phyloP scores from a whole-genome alignment of 2,113 vertebrate species.

The Psittacara wagleri region DNA sequence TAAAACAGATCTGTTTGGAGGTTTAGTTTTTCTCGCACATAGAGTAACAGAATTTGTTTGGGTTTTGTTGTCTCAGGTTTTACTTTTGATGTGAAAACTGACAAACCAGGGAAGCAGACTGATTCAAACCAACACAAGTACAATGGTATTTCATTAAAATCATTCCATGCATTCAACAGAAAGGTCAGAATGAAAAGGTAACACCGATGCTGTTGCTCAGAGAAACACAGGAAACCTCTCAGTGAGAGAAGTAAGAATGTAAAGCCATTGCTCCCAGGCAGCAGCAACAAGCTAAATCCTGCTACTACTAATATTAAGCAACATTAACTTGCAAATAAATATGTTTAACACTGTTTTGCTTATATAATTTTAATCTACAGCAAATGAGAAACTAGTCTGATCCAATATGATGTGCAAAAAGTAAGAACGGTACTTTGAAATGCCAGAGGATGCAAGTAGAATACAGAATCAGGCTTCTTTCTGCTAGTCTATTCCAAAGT shows the following conservation, averaged over 20 bases:
- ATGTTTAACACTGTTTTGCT: fast-evolving
- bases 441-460: background rate
- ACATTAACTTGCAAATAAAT: background rate
- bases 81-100: background rate
- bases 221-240: background rate
- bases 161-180: fast-evolving
- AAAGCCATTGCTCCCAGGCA: background rate
- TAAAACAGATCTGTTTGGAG: too few species aligned
- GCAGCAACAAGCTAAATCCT: background rate
- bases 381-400: background rate
- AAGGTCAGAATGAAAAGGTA: background rate
- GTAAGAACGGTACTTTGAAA: fast-evolving
- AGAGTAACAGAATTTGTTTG: too few species aligned
- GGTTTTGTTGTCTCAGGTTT: background rate
- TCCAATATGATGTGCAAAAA: fast-evolving
- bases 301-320: background rate
- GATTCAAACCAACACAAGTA: background rate
- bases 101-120: background rate
- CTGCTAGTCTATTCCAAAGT: fast-evolving
- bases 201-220: fast-evolving
- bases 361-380: fast-evolving
- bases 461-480: background rate
- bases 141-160: fast-evolving
- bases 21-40: too few species aligned
- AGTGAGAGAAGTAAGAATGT: fast-evolving